phyloP scores from a whole-genome alignment of 1,140 invertebrate genomes.

The Eriocheir sinensis region DNA sequence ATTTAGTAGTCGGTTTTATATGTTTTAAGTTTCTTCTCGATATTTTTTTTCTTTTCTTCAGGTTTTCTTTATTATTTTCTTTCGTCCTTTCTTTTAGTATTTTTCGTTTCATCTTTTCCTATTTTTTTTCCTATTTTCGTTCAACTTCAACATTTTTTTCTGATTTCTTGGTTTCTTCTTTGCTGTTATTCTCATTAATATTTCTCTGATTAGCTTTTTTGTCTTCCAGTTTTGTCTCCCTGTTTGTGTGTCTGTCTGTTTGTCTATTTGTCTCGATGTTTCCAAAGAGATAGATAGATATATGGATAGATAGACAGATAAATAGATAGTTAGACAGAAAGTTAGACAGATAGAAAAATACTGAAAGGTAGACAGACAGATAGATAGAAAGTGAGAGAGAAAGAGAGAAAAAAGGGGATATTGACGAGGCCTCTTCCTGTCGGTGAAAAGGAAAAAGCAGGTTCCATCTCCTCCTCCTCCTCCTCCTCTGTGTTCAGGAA shows the following conservation, averaged over 20 bases:
- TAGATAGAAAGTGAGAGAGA: slow-evolving; percentile 60
- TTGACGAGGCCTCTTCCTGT: neutral
- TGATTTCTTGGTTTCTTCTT: too few relatives aligned
- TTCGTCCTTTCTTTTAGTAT: too few relatives aligned
- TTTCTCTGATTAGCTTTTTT: too few relatives aligned
- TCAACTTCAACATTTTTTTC: too few relatives aligned
- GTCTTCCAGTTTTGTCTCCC: neutral
- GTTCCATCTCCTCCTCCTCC: too few relatives aligned
- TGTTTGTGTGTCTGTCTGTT: neutral
- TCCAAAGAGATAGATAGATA: neutral
- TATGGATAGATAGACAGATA: neutral
- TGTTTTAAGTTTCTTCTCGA: too few relatives aligned
- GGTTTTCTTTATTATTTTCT: too few relatives aligned
- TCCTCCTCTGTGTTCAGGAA: neutral
- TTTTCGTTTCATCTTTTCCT: too few relatives aligned
- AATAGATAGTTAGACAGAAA: neutral
- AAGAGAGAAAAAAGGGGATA: neutral
- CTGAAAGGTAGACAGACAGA: slow-evolving; percentile 43
- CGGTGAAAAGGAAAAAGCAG: neutral
- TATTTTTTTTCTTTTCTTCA: too few relatives aligned
- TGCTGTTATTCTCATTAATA: too few relatives aligned
- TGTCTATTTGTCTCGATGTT: neutral
- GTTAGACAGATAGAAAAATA: slow-evolving; percentile 23
- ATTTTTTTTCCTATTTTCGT: too few relatives aligned
- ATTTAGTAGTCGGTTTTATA: too few relatives aligned